Base-by-base conservation (phyloP, 2,113 vertebrate genomes). In the Cephalopterus ornatus region DNA sequence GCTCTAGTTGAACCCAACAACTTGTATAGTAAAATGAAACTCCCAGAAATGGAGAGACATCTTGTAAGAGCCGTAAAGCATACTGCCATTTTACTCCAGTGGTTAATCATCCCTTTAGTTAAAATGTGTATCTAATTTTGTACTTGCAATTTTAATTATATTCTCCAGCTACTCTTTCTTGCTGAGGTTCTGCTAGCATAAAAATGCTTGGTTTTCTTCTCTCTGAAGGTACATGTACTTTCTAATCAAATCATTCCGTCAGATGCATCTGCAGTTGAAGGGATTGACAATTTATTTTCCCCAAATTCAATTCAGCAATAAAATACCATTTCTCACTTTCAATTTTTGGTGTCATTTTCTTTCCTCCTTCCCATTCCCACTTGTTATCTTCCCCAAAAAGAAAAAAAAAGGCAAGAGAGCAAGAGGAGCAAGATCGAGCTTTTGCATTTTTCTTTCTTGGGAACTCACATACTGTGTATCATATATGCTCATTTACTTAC, bases 261-360 rank as follows among this genome's bases (percentile, higher is more conserved):
- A 80, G 18, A 33, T 67, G 21, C 55, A 74, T 71, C 59, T 70
- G 21, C 27, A 82, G 62, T 59, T 42, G 72, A 93, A 85, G 5
- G 8, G 49, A 92, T 2, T 73, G 88, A 94, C 15, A 93, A 95
- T 88, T 76, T 7, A 85, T 92, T 92, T 93, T 79, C 19, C 46
- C n/a, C 59, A 75, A 88, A 58, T 18, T 92, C 62, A 94, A 70
- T 74, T 85, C 63, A 70, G 53, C 63, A 90, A 90, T 90, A 88
- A 85, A 85, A 88, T 33, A 70, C 6, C 9, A 62, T 80, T 92
- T 86, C 67, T 88, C 35, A 39, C 28, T 95, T 91, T 70, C 91
- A 88, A 55, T 86, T 93, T 88, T 88, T 91, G 13, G 14, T 92
- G 55, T 73, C 4, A 95, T 62, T 90, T 65, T 92, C 84, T 77